Percentiles rank a stretch among this genome's conserved stretches.
phyloP scores from a whole-genome alignment of 2,888 invertebrate species.

The Scrobipalpa atriplicella region DNA sequence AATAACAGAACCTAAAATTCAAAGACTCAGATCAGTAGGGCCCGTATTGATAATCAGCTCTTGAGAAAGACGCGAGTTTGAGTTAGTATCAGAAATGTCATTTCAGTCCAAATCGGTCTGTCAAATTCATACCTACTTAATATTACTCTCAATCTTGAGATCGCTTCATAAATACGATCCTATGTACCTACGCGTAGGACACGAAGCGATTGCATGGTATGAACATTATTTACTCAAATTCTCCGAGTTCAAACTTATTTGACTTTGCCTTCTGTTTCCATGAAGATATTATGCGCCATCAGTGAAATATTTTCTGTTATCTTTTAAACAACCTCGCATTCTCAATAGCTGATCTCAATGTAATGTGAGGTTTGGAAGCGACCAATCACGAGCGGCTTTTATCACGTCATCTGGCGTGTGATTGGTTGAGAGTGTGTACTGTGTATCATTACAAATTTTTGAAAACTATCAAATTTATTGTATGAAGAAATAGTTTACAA shows the following conservation, averaged over 20 bases:
- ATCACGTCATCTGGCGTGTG: constrained; percentile 10
- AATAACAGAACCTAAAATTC: no score
- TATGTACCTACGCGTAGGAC: no score
- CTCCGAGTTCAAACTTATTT: constrained; percentile 23
- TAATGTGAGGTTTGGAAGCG: not conserved
- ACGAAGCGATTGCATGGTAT: not conserved
- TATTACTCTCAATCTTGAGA: no score
- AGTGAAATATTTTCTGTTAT: constrained; percentile 24
- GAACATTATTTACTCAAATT: constrained; percentile 12
- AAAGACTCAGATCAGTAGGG: no score
- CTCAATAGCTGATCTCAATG: constrained; percentile 6
- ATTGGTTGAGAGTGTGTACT: constrained; percentile 1
- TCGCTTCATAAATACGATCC: no score
- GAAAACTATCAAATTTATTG: no score
- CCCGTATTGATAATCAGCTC: no score
- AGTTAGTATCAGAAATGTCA: no score
- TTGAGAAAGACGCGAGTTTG: no score
- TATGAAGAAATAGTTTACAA: no score
- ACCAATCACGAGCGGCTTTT: not conserved
- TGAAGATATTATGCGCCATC: constrained; percentile 27
- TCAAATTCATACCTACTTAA: no score
- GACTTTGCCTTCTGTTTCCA: constrained; percentile 22
- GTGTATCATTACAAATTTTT: not conserved
- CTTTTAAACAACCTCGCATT: constrained; percentile 17
- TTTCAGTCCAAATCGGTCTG: no score